Conservation (phyloP, 2,797 vertebrate species). For the Hafferia zeledoni region DNA sequence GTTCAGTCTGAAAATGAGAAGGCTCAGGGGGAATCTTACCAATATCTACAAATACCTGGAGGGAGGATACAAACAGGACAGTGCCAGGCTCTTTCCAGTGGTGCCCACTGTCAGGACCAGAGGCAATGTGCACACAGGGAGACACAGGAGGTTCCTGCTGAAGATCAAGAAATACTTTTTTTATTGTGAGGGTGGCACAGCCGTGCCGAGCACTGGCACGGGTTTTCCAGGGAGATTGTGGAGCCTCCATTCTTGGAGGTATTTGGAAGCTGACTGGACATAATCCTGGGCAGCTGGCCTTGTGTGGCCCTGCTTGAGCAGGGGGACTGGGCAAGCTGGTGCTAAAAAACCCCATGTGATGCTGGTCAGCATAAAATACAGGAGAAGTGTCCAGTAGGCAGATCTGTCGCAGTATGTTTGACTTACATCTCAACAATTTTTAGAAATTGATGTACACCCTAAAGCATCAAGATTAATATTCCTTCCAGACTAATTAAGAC, state of each 20-base stretch:
- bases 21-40: background rate
- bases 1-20: background rate
- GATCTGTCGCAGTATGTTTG: background rate
- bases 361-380: background rate
- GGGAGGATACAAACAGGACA: accelerated
- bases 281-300: background rate
- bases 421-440: background rate
- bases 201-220: background rate
- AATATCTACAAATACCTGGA: background rate
- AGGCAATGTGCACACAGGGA: accelerated
- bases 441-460: background rate
- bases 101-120: background rate
- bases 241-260: background rate
- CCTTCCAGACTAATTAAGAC: background rate
- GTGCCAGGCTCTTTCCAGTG: background rate
- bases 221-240: background rate
- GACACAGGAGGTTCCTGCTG: background rate
- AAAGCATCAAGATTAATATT: background rate
- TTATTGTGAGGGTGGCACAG: background rate
- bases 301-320: background rate
- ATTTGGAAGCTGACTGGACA: background rate
- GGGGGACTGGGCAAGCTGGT: background rate
- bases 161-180: background rate
- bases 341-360: background rate
- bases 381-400: background rate